These are phyloP conservation scores for Netelia virgata DNA, from an alignment of 2,888 invertebrate species.

Conservation along the genomic window DNA sequence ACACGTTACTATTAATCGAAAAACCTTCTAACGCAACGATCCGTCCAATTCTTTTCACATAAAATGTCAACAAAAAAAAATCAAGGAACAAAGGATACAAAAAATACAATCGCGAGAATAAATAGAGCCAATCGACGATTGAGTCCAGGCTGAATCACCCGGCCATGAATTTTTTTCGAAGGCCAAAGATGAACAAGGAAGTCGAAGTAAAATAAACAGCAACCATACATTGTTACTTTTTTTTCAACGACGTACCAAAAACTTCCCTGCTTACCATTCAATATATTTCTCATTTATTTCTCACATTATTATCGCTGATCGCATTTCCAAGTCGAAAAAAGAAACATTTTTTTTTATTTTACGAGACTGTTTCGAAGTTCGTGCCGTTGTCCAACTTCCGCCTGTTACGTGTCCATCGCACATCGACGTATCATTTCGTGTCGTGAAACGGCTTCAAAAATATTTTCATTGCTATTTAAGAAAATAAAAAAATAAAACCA, in stretches of 20 bases:
- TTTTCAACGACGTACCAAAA: not conserved
- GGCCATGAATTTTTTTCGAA: conserved; percentile 18
- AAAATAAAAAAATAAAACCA: too few species aligned
- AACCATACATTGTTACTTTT: not conserved
- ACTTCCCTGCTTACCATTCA: too few species aligned
- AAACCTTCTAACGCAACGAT: not conserved
- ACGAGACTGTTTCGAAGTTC: too few species aligned
- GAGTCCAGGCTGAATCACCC: not conserved
- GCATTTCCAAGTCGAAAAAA: too few species aligned
- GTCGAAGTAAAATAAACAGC: not conserved
- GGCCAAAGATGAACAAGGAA: conserved; percentile 22
- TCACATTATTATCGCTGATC: too few species aligned
- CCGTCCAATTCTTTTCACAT: not conserved
- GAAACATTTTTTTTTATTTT: too few species aligned
- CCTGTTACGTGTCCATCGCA: too few species aligned
- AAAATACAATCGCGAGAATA: not conserved
- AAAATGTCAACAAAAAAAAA: not conserved
- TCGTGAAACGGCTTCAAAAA: too few species aligned
- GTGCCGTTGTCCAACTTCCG: too few species aligned
- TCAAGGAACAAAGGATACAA: not conserved
- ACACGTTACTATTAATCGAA: not conserved
- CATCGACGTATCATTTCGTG: too few species aligned
- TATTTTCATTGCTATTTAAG: too few species aligned
- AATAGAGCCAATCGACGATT: not conserved
- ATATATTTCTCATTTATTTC: too few species aligned